Base-by-base conservation (phyloP, 2,113 vertebrate species). In the Percopsis transmontana region DNA sequence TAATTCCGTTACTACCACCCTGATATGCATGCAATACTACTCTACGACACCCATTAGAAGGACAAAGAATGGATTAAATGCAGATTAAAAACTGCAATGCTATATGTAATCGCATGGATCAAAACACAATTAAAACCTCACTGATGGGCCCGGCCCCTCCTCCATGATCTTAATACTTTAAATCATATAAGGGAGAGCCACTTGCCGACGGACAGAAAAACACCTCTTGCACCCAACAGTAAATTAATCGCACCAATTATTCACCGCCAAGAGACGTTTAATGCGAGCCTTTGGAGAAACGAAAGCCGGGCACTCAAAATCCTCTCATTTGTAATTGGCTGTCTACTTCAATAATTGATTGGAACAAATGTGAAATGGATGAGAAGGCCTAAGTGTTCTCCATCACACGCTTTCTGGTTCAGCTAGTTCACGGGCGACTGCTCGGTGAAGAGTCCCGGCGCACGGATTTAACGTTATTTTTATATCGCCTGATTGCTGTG, bases 261-360 rank as follows among this genome's bases (percentile, higher is more conserved):
- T 92, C 86, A 87, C 80, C 81, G 79, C 85, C 80, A 68, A 88
- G 88, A 89, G 87, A 90, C 78, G 70, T 90, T 89, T 87, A 92
- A 92, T 82, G 84, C 88, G 72, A 87, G 86, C 83, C 88, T 90
- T 92, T 87, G 80, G 90, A 91, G 88, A 89, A 89, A 84, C 79
- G 80, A 88, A 90, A 84, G 86, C 86, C 69, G 81, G 82, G 82
- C 85, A 85, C 68, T 89, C 91, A 89, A 91, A 90, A 92, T 92
- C 89, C 89, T 86, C 87, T 91, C 80, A 77, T 91, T 92, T 91
- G 89, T 92, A 93, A 92, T 93, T 92, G 91, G 89, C 89, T 93
- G 92, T 91, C 91, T 82, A 87, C 87, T 91, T 93, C 86, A 93
- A 93, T 93, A 93, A 93, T 92, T 92, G 92, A 93, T 93, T 92